Evolutionary conservation across 2,113 vertebrate genomes (phyloP), one percentile per base, ranked within the genome.

Genomic region (Typhlomys cinereus): DNA sequence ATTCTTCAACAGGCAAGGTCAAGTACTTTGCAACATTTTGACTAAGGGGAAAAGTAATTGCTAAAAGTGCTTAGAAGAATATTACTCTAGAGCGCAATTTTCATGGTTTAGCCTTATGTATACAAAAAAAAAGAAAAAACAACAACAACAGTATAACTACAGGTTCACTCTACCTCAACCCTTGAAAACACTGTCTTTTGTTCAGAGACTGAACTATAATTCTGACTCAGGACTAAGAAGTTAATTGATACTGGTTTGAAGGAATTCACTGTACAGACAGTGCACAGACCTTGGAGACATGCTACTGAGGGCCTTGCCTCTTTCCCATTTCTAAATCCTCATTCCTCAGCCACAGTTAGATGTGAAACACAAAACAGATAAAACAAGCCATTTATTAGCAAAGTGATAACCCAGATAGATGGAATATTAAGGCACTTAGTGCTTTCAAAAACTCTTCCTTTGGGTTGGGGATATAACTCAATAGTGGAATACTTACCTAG

Each of bases 1-100:
- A 81, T 93, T 75, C 76, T 46, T 84, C 71, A 89, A 13, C 67
- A 84, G n/a, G n/a, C n/a, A n/a, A 90, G 67, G 14, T 44, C 23
- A 74, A 85, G 36, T 12, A 29, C n/a, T 74, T 93, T 87, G 36
- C 75, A 79, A 67, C 91, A 50, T 82, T 82, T 95, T 89, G 70
- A 79, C 20, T 82, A n/a, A n/a, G 29, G 31, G 1, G 21, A 57
- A 64, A 86, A 86, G 21, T 21, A 59, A 20, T 50, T n/a, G n/a
- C n/a, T n/a, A 54, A 54, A 54, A 54, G 10, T 54, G 52, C 52
- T 74, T 61, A 64, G n/a, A n/a, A n/a, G n/a, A n/a, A n/a, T n/a
- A n/a, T n/a, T n/a, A n/a, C 66, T 83, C 64, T 83, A 46, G 41
- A 82, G 57, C 48, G 54, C 13, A 82, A 48, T 88, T 89, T 95